These are phyloP conservation scores for Zaprionus ornatus DNA, from an alignment of 1,140 invertebrate species.

Conservation along the genomic window DNA sequence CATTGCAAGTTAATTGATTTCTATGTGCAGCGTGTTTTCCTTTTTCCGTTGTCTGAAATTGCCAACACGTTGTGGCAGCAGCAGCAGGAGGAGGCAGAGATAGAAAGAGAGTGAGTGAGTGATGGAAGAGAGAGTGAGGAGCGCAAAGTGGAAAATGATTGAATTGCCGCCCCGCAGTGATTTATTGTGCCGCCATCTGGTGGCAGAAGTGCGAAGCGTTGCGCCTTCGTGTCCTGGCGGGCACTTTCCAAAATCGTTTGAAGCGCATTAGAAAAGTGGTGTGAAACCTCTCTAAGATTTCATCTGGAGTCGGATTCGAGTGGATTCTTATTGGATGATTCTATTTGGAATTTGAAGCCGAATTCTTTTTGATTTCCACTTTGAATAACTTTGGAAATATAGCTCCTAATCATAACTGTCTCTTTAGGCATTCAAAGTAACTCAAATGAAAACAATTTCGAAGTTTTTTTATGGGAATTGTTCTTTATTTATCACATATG, in stretches of 20 bases:
- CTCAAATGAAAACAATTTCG: neutral
- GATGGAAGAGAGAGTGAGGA: neutral
- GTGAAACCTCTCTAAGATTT: conserved; percentile 46
- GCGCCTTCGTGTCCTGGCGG: conserved; percentile 40
- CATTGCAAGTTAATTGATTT: conserved; percentile 77
- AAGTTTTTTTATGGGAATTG: neutral
- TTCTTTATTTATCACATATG: too few relatives aligned
- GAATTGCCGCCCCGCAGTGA: conserved; percentile 20
- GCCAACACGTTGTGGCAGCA: neutral
- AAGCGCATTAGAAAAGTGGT: conserved; percentile 65
- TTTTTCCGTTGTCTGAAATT: conserved; percentile 8
- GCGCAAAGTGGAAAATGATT: conserved; percentile 18
- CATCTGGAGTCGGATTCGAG: conserved; percentile 3
- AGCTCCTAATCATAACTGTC: too few relatives aligned
- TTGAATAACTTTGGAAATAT: too few relatives aligned
- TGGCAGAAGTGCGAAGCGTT: neutral
- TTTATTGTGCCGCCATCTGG: conserved; percentile 3
- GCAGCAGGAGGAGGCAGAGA: neutral
- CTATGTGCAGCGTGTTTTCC: conserved; percentile 48
- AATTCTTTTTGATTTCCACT: neutral
- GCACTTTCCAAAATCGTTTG: conserved; percentile 37
- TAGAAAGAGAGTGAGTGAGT: neutral
- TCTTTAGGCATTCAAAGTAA: neutral
- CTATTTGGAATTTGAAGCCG: neutral
- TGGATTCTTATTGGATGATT: conserved; percentile 6